These are phyloP conservation scores for Zaprionus vittiger DNA, from an alignment of 1,140 invertebrate genomes.

Conservation along the genomic window DNA sequence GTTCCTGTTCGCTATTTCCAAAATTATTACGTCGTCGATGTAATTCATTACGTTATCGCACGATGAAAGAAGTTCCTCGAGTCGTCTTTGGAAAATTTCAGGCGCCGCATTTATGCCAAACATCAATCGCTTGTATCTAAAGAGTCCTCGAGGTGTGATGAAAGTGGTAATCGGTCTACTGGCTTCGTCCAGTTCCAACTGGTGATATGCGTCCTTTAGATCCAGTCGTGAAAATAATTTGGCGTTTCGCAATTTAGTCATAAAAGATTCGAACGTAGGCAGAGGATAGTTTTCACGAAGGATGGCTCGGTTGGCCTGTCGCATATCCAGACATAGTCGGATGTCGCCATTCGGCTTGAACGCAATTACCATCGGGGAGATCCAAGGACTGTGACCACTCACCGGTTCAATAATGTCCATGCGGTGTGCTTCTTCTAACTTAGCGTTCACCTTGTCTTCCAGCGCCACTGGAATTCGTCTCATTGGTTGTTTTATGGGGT, in stretches of 20 bases:
- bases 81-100: constrained; percentile 19
- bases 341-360: constrained; percentile 40
- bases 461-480: too few species aligned
- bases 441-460: too few species aligned
- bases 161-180: constrained; percentile 8
- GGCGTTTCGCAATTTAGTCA: constrained; percentile 28
- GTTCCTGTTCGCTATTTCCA: not conserved
- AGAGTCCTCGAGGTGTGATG: not conserved
- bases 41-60: constrained; percentile 15
- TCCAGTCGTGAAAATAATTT: constrained; percentile 40
- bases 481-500: constrained; percentile 4
- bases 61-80: constrained; percentile 5
- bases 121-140: constrained; percentile 27
- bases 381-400: constrained; percentile 13
- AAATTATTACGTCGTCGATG: constrained; percentile 28
- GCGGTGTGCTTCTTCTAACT: constrained; percentile 4
- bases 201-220: constrained; percentile 60
- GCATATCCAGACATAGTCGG: constrained; percentile 45
- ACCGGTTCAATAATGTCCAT: constrained; percentile 27
- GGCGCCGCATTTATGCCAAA: constrained; percentile 26
- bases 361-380: constrained; percentile 27
- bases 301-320: constrained; percentile 39
- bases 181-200: constrained; percentile 59
- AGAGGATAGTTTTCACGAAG: constrained; percentile 38
- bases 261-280: constrained; percentile 39